Evolutionary conservation across 2,888 invertebrate species (phyloP).

Genomic region (Drosophila silvestris): DNA sequence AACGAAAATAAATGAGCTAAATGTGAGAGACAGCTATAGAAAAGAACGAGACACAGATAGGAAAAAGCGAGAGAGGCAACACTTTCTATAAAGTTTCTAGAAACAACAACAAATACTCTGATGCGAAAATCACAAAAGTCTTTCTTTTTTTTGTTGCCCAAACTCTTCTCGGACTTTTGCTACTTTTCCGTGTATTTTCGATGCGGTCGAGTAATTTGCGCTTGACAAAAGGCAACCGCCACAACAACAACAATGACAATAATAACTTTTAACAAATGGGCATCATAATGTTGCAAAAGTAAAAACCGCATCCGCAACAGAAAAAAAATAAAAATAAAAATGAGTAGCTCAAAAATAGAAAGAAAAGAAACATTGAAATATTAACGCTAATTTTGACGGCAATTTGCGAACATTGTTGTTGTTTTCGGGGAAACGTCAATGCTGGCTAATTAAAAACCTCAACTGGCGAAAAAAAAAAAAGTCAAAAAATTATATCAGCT

Average conservation of each 20-base stretch:
- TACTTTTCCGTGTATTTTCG: slow-evolving; percentile 25
- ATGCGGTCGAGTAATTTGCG: slow-evolving; percentile 61
- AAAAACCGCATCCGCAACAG: slow-evolving; percentile 37
- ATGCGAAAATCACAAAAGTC: slow-evolving; percentile 49
- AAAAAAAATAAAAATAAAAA: not conserved
- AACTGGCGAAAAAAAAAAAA: slow-evolving; percentile 41
- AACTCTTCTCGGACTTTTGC: slow-evolving; percentile 49
- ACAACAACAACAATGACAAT: slow-evolving; percentile 4
- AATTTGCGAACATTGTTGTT: slow-evolving; percentile 56
- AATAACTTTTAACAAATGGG: slow-evolving; percentile 49
- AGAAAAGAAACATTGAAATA: slow-evolving; percentile 42
- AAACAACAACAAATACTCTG: slow-evolving; percentile 34
- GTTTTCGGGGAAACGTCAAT: slow-evolving; percentile 17
- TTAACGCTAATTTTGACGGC: slow-evolving; percentile 76
- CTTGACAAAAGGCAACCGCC: slow-evolving; percentile 56
- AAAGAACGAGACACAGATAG: not conserved
- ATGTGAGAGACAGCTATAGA: slow-evolving; percentile 23
- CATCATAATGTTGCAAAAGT: slow-evolving; percentile 53
- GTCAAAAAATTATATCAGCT: slow-evolving; percentile 60
- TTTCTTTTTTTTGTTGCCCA: not conserved
- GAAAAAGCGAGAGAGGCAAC: slow-evolving; percentile 8
- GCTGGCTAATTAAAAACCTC: slow-evolving; percentile 75
- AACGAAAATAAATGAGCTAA: slow-evolving; percentile 73
- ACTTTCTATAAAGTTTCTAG: slow-evolving; percentile 48
- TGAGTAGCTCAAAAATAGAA: slow-evolving; percentile 9